Percentiles rank a stretch among this genome's conserved stretches.
Conservation (phyloP, 2,113 vertebrate species). For the Hyperopisus bebe region DNA sequence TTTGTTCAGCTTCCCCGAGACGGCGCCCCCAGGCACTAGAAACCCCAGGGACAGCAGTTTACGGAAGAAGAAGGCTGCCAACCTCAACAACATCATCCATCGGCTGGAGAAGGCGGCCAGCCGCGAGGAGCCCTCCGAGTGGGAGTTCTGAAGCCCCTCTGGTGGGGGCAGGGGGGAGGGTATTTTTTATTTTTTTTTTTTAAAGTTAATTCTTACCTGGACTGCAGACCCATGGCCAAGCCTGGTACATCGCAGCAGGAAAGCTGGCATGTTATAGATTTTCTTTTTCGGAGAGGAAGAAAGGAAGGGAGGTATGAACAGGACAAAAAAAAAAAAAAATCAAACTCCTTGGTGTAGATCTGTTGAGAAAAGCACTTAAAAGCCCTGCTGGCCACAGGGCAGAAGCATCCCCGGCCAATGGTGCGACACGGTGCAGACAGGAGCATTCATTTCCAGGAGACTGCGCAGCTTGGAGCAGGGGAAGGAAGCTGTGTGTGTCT, state of each 20-base stretch:
- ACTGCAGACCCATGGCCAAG: constrained; percentile 5
- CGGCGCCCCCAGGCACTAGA: constrained; percentile 62
- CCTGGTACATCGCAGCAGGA: neutral
- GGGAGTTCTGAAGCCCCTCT: constrained; percentile 73
- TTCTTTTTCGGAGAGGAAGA: neutral
- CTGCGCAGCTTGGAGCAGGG: constrained; percentile 18
- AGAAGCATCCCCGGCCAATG: constrained; percentile 76
- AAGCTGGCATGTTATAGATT: neutral
- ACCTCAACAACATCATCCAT: constrained; percentile 91
- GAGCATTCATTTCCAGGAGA: constrained; percentile 65
- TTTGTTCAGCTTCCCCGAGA: constrained; percentile 83
- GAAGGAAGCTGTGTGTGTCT: constrained; percentile 7
- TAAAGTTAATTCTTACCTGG: neutral
- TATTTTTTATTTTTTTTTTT: neutral
- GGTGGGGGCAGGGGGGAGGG: neutral
- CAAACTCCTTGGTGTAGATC: neutral
- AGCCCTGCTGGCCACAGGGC: constrained; percentile 85
- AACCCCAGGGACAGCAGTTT: constrained; percentile 92
- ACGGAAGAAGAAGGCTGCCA: constrained; percentile 82
- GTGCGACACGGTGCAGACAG: constrained; percentile 58
- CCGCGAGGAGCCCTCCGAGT: constrained; percentile 79
- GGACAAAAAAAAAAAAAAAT: neutral
- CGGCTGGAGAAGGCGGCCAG: constrained; percentile 83
- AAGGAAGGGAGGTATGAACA: neutral
- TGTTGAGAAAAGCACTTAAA: constrained; percentile 64